These are phyloP conservation scores for Crenuchus spilurus DNA, from an alignment of 2,797 vertebrate genomes.

Conservation along the genomic window DNA sequence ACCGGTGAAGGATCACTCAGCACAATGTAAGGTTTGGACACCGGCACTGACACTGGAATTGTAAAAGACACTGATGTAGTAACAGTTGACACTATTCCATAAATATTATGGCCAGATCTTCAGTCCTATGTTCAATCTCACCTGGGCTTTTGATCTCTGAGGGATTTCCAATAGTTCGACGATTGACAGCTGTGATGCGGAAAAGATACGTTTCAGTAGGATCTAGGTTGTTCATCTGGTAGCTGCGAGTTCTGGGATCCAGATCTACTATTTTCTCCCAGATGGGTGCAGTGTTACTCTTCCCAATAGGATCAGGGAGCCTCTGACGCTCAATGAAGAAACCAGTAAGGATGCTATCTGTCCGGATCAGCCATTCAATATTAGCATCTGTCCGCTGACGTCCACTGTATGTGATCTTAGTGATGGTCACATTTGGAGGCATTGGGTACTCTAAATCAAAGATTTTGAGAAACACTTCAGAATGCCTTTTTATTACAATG, in stretches of 20 bases:
- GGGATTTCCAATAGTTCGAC: slow-evolving; percentile 83
- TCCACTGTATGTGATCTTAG: slow-evolving; percentile 78
- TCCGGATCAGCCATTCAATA: slow-evolving; percentile 79
- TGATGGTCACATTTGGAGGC: slow-evolving; percentile 87
- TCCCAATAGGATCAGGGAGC: slow-evolving; percentile 21
- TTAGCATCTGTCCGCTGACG: slow-evolving; percentile 82
- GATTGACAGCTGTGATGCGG: slow-evolving; percentile 84
- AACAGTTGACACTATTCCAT: background rate
- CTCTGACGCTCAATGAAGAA: slow-evolving; percentile 82
- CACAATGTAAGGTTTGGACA: slow-evolving; percentile 83
- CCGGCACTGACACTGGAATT: slow-evolving; percentile 73
- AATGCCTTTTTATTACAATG: no score
- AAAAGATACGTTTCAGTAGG: slow-evolving; percentile 82
- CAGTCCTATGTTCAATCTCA: slow-evolving; percentile 64
- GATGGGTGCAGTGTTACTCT: background rate
- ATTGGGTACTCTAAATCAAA: slow-evolving; percentile 80
- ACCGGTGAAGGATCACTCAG: slow-evolving; percentile 75
- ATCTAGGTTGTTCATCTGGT: slow-evolving; percentile 78
- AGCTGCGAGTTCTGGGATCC: slow-evolving; percentile 75
- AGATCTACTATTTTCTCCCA: slow-evolving; percentile 80
- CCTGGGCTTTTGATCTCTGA: slow-evolving; percentile 89
- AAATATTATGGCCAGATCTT: no score
- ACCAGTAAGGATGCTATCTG: slow-evolving; percentile 77
- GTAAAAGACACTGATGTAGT: background rate
- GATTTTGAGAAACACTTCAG: no score